phyloP scores from a whole-genome alignment of 53 echinoderm and acorn worm species.

The Echinometra lucunter region DNA sequence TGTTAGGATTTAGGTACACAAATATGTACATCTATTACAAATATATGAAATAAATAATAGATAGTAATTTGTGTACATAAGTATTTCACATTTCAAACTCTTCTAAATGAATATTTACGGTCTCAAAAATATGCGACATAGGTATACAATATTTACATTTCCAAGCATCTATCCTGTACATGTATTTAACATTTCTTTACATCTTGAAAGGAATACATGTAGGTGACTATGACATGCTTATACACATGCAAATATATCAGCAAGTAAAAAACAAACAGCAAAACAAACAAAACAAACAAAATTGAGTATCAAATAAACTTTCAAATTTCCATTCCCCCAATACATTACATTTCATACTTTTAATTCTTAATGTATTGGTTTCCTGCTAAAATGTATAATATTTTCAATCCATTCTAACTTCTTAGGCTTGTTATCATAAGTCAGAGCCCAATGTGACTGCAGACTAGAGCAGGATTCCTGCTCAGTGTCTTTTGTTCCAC shows the following conservation, averaged over 20 bases:
- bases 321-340: too few species aligned
- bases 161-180: not conserved
- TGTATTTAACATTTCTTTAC: not conserved
- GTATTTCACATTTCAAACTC: conserved; percentile 11
- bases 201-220: not conserved
- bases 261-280: not conserved
- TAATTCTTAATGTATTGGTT: not conserved
- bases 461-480: too few species aligned
- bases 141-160: not conserved
- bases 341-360: too few species aligned
- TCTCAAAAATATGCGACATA: conserved; percentile 1
- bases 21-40: conserved; percentile 26
- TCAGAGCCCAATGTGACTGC: too few species aligned
- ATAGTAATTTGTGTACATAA: conserved; percentile 3
- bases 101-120: conserved; percentile 24
- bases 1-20: not conserved
- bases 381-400: not conserved
- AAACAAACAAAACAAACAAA: not conserved
- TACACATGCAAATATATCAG: not conserved
- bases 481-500: too few species aligned
- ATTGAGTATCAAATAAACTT: too few species aligned
- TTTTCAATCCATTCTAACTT: not conserved
- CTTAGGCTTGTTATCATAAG: too few species aligned
- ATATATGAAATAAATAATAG: not conserved
- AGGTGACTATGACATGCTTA: not conserved